These are phyloP conservation scores for Sturnus vulgaris DNA, from an alignment of 2,113 vertebrate species.

Conservation along the genomic window DNA sequence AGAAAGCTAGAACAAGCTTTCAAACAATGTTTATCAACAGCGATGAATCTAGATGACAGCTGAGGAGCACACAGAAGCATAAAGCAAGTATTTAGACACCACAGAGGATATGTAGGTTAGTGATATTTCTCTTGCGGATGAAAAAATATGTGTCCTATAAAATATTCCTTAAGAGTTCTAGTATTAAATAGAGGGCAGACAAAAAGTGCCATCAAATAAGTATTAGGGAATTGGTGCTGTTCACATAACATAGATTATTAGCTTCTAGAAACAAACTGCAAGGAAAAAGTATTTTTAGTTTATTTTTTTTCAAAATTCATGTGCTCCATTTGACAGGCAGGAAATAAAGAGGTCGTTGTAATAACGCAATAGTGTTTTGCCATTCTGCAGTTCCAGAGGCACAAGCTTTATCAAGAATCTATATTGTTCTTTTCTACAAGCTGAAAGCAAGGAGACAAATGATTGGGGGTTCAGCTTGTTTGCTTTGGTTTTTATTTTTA, in stretches of 20 bases:
- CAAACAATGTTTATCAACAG: not conserved
- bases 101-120: not conserved
- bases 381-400: not conserved
- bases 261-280: not conserved
- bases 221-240: not conserved
- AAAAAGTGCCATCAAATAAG: not conserved
- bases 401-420: not conserved
- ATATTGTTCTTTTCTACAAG: fast-evolving
- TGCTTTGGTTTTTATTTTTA: not conserved
- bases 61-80: not conserved
- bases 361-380: not conserved
- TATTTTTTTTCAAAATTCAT: not conserved
- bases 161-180: not conserved
- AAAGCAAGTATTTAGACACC: not conserved
- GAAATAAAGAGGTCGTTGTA: not conserved
- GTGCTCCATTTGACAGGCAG: not conserved
- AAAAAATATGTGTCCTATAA: not conserved
- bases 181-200: not conserved
- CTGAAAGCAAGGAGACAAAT: not conserved
- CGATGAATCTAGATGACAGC: not conserved
- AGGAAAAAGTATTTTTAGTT: not conserved
- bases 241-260: not conserved
- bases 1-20: not conserved
- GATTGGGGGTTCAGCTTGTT: fast-evolving
- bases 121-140: not conserved